Base-by-base conservation (phyloP, 2,797 vertebrate genomes). In the Acridotheres tristis region DNA sequence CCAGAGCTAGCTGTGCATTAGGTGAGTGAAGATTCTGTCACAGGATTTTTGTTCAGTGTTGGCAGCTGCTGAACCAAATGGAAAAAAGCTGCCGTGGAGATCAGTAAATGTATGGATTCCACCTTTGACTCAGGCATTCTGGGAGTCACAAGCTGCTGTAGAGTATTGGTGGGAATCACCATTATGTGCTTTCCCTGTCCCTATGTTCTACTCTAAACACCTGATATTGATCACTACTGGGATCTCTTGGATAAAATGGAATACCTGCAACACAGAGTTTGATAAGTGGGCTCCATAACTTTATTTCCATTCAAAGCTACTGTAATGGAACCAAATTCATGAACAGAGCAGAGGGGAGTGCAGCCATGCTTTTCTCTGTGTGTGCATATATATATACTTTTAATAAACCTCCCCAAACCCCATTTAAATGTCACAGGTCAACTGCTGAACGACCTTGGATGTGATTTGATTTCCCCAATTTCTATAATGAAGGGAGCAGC, bases 71-170 rank as follows among this genome's bases (percentile, higher is more conserved):
- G 66, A 50, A 88, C 75, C 51, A 51, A 72, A 88, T 81, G 58
- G 85, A 80, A 91, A 94, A 94, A 81, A 65, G 11, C 40, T 96
- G 47, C 88, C 55, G 43, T 84, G 88, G 80, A 72, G 34, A 88
- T 75, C 19, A 68, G 80, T 93, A 91, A 93, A 93, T 82, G 69
- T 4, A 74, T 58, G 79, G 38, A 65, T 89, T 92, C 30, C 30
- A 73, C 47, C 51, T 88, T 87, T 61, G 20, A 18, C 30, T 78
- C 14, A 3, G 58, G 14, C 51, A 11, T 66, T 81, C n/a, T 86
- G 62, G 62, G 65, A 92, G 43, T 55, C 43, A 50, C n/a, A 32
- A 66, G 27, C 7, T 61, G 7, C 45, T 43, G 42, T 14, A 45
- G 54, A 65, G 10, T 42, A 22, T 85, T 77, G 71, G 42, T 83